phyloP scores from a whole-genome alignment of 2,797 vertebrate species.

The Poliocrania exsul region DNA sequence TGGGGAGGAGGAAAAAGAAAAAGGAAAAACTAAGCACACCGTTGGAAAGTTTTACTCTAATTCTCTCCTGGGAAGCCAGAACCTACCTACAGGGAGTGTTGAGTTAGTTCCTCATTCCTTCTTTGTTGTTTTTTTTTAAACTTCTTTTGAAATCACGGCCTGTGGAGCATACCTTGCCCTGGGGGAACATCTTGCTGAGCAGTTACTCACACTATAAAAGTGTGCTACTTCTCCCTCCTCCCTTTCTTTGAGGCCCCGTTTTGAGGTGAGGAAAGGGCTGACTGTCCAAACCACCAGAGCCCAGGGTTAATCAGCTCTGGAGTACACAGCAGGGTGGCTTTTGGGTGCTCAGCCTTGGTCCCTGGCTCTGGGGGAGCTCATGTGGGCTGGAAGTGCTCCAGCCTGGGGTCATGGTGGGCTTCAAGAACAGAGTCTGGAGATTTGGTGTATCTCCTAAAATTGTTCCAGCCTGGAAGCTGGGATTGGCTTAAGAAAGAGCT shows the following conservation, averaged over 20 bases:
- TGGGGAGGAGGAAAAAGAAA: not conserved
- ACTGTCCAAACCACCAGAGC: not conserved
- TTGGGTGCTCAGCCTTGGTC: not conserved
- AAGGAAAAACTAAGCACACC: not conserved
- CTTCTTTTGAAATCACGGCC: conserved; percentile 9
- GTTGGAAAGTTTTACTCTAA: not conserved
- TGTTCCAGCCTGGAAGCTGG: not conserved
- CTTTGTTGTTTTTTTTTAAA: not conserved
- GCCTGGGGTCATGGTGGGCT: not conserved
- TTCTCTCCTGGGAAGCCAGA: conserved; percentile 13
- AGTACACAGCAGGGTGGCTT: not conserved
- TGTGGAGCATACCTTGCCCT: conserved; percentile 15
- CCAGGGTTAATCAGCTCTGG: not conserved
- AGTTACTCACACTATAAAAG: conserved; percentile 16
- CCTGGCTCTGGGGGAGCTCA: not conserved
- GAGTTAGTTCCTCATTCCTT: conserved; percentile 50
- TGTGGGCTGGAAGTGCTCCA: not conserved
- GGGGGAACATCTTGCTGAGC: not conserved
- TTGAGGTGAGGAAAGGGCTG: not conserved
- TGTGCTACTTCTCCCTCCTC: not conserved
- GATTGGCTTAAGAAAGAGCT: not conserved
- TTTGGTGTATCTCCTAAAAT: not conserved
- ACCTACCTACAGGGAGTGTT: conserved; percentile 18
- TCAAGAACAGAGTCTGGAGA: not conserved
- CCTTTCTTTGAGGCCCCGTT: not conserved